phyloP scores from a whole-genome alignment of 2,113 vertebrate species.

The Galemys pyrenaicus region DNA sequence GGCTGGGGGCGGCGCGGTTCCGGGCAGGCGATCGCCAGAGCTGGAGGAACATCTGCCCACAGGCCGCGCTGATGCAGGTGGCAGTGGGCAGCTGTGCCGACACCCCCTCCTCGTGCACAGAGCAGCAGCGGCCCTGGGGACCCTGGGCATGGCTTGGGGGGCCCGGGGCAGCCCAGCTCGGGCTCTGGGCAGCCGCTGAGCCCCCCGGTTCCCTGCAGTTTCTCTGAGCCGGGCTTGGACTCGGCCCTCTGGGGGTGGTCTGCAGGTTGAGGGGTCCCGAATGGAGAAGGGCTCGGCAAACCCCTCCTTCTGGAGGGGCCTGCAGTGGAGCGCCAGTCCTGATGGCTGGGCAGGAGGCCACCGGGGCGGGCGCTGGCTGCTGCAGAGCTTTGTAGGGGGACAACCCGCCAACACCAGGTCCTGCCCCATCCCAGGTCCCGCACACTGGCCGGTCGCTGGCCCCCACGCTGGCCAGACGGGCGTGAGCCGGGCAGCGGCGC shows the following conservation, averaged over 20 bases:
- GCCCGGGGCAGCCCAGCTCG: neutral
- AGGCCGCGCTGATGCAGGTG: accelerated
- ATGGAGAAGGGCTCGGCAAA: neutral
- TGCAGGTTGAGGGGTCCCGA: neutral
- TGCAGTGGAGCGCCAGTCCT: neutral
- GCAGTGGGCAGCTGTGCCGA: neutral
- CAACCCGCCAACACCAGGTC: too few relatives aligned
- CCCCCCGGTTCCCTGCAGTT: neutral
- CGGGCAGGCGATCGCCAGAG: neutral
- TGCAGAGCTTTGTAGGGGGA: too few relatives aligned
- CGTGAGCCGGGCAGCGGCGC: too few relatives aligned
- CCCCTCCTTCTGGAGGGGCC: too few relatives aligned
- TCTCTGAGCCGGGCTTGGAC: neutral
- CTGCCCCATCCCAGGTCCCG: too few relatives aligned
- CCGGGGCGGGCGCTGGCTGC: too few relatives aligned
- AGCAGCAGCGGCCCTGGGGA: accelerated
- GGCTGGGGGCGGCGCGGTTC: accelerated
- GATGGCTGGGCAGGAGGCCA: neutral
- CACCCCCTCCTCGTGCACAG: neutral
- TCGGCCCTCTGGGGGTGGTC: too few relatives aligned
- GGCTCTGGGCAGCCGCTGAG: too few relatives aligned
- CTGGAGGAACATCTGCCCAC: slow-evolving; percentile 5
- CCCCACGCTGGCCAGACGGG: too few relatives aligned
- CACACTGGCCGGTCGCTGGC: too few relatives aligned
- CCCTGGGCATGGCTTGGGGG: neutral